These are phyloP conservation scores for Drosophila merina DNA, from an alignment of 2,888 invertebrate genomes.

Conservation along the genomic window DNA sequence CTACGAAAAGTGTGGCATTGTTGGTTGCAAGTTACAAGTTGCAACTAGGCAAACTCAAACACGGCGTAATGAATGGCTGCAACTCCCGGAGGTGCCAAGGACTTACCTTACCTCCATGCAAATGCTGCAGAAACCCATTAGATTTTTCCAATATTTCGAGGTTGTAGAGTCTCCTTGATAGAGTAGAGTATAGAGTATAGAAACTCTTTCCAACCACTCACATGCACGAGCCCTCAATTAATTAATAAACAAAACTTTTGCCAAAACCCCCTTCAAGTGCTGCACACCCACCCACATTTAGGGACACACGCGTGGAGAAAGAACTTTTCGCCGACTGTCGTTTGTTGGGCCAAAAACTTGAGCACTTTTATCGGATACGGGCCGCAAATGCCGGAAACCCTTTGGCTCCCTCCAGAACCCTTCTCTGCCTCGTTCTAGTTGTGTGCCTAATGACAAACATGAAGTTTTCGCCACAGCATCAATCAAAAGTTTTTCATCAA, in stretches of 20 bases:
- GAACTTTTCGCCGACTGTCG: constrained; percentile 63
- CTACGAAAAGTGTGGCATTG: constrained; percentile 67
- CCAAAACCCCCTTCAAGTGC: constrained; percentile 38
- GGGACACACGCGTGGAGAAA: constrained; percentile 9
- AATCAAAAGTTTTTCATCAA: constrained; percentile 81
- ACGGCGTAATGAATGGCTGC: constrained; percentile 70
- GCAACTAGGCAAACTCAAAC: constrained; percentile 58
- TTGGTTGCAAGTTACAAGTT: constrained; percentile 48
- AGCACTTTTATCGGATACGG: constrained; percentile 22
- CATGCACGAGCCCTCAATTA: constrained; percentile 62
- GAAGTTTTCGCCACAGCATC: constrained; percentile 80
- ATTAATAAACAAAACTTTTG: constrained; percentile 76
- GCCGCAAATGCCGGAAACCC: constrained; percentile 12
- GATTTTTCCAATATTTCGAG: not conserved
- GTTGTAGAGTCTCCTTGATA: not conserved
- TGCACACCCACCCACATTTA: constrained; percentile 6
- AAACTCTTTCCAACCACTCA: constrained; percentile 11
- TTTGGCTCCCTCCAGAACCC: constrained; percentile 4
- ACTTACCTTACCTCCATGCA: not conserved
- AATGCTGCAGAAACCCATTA: too few relatives aligned
- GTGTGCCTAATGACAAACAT: constrained; percentile 73
- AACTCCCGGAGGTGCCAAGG: constrained; percentile 32
- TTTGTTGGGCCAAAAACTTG: constrained; percentile 63
- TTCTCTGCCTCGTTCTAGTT: constrained; percentile 26
- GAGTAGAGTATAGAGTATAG: not conserved